phyloP scores from a whole-genome alignment of 2,797 vertebrate genomes.

The Bothrops alternatus region DNA sequence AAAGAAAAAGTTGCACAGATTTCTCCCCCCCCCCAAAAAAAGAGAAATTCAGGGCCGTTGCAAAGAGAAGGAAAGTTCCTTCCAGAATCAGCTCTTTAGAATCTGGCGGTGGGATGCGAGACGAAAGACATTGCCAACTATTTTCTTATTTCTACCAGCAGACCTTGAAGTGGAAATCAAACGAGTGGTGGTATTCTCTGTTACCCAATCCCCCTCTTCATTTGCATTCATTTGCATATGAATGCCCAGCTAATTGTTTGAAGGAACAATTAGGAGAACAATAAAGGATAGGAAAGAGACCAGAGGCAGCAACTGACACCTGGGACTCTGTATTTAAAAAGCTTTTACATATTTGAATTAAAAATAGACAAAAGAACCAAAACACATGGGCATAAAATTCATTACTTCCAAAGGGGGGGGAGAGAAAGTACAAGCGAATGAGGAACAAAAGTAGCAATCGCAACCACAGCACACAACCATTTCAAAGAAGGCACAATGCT shows the following conservation, averaged over 20 bases:
- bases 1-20: constrained; percentile 41
- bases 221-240: constrained; percentile 78
- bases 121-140: constrained; percentile 61
- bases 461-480: constrained; percentile 22
- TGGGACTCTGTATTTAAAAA: constrained; percentile 76
- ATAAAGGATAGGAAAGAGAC: constrained; percentile 74
- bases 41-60: constrained; percentile 60
- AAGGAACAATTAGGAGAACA: constrained; percentile 83
- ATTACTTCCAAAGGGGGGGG: constrained; percentile 47
- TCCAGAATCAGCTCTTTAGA: constrained; percentile 55
- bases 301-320: constrained; percentile 75
- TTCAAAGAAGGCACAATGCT: constrained; percentile 20
- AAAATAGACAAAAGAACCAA: constrained; percentile 73
- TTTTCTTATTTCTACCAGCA: constrained; percentile 71
- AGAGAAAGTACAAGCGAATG: neutral
- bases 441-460: neutral
- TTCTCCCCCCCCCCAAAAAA: neutral
- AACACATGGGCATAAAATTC: constrained; percentile 68
- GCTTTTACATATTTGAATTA: constrained; percentile 78
- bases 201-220: constrained; percentile 65
- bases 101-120: constrained; percentile 38
- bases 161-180: constrained; percentile 76
- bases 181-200: constrained; percentile 69
- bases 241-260: constrained; percentile 81
- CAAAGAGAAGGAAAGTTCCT: constrained; percentile 57